Conservation (phyloP, 1,140 invertebrate species). For the Leucophenga varia region DNA sequence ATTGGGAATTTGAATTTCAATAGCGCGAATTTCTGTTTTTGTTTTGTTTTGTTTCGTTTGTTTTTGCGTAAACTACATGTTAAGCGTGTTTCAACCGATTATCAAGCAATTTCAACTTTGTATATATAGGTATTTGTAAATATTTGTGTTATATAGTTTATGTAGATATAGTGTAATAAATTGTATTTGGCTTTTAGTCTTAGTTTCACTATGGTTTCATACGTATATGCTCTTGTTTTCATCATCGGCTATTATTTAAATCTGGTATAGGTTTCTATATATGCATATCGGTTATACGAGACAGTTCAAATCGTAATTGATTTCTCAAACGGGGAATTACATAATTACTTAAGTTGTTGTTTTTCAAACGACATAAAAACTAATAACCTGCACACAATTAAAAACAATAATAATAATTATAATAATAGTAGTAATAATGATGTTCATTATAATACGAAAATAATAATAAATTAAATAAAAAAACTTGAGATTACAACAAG, state of each 20-base stretch:
- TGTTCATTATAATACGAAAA: slow-evolving; percentile 38
- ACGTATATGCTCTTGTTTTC: too few relatives aligned
- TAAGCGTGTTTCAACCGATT: slow-evolving; percentile 45
- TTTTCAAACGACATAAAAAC: too few relatives aligned
- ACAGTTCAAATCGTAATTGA: too few relatives aligned
- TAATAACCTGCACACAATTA: slow-evolving; percentile 42
- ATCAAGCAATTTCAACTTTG: slow-evolving; percentile 50
- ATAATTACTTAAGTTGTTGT: slow-evolving; percentile 34
- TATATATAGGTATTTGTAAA: too few relatives aligned
- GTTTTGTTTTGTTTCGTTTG: too few relatives aligned
- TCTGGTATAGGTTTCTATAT: too few relatives aligned
- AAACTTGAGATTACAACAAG: slow-evolving; percentile 52
- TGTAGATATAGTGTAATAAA: too few relatives aligned
- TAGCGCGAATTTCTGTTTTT: too few relatives aligned
- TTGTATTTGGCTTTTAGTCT: slow-evolving; percentile 51
- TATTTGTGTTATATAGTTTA: too few relatives aligned
- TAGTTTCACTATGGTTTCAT: slow-evolving; percentile 43
- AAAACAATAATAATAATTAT: slow-evolving; percentile 35
- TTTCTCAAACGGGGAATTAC: slow-evolving; percentile 15
- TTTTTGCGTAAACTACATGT: slow-evolving; percentile 22
- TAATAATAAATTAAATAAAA: slow-evolving; percentile 35
- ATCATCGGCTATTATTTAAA: too few relatives aligned
- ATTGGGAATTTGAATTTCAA: too few relatives aligned
- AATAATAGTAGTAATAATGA: too few relatives aligned
- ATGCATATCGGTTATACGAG: slow-evolving; percentile 17